Evolutionary conservation across 2,113 vertebrate species (phyloP).

Genomic region (Nycticryphes semicollaris): DNA sequence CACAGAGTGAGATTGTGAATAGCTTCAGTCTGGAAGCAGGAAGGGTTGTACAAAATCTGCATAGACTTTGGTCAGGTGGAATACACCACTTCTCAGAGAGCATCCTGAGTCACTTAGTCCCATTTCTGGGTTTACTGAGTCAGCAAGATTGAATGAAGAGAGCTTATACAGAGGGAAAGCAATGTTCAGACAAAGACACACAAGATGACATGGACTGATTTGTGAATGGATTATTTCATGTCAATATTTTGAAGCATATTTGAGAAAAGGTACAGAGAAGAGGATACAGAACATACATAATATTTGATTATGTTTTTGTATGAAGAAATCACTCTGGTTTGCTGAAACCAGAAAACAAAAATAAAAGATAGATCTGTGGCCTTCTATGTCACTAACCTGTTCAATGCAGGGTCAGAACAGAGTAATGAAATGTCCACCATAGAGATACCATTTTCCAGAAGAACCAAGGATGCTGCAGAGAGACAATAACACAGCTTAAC

Average conservation of each 20-base stretch:
- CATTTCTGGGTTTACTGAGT: not conserved
- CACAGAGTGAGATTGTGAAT: fast-evolving
- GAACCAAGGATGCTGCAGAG: not conserved
- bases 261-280: not conserved
- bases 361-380: not conserved
- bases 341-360: not conserved
- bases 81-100: not conserved
- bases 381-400: not conserved
- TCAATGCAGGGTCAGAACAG: not conserved
- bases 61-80: not conserved
- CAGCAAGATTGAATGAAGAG: not conserved
- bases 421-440: not conserved
- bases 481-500: not conserved
- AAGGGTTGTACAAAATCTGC: not conserved
- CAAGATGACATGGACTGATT: not conserved
- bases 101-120: not conserved
- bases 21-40: not conserved
- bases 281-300: not conserved
- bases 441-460: not conserved
- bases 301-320: not conserved
- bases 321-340: not conserved
- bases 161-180: not conserved
- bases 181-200: not conserved
- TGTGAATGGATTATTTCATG: not conserved
- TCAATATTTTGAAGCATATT: not conserved